A percentile compares a stretch with the other conserved stretches of the same genome.
These are phyloP conservation scores for Aporophyla nigra DNA, from an alignment of 2,888 invertebrate species.

Conservation along the genomic window DNA sequence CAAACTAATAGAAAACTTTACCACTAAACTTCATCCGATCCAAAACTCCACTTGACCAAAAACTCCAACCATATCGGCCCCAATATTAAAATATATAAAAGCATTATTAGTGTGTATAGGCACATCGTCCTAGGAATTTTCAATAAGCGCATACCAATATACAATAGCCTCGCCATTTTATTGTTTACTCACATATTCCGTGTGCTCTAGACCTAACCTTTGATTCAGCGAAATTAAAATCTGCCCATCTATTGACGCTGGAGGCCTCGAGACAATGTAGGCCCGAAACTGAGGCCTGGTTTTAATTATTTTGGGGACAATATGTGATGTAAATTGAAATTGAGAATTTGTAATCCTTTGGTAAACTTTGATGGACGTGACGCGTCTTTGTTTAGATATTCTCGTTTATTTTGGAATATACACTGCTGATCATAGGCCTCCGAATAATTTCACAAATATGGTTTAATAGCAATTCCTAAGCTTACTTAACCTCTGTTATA, in stretches of 20 bases:
- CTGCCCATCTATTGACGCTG: constrained; percentile 33
- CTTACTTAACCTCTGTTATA: neutral
- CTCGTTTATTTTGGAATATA: constrained; percentile 12
- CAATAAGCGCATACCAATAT: constrained; percentile 59
- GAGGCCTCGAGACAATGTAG: constrained; percentile 36
- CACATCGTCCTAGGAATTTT: constrained; percentile 57
- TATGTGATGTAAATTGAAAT: constrained; percentile 32
- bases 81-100: constrained; percentile 30
- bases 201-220: constrained; percentile 39
- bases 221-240: constrained; percentile 54
- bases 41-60: neutral
- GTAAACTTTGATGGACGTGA: neutral
- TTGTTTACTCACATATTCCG: constrained; percentile 46
- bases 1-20: neutral
- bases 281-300: constrained; percentile 3
- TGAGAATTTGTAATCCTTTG: constrained; percentile 35
- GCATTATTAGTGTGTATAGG: constrained; percentile 45
- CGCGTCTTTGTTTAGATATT: constrained; percentile 28
- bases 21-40: neutral
- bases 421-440: neutral
- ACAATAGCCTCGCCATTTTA: constrained; percentile 53
- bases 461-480: neutral
- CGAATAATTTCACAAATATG: neutral
- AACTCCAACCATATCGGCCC: neutral
- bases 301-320: constrained; percentile 43